Base-by-base conservation (phyloP, 1,140 invertebrate species). In the Steinernema feltiae region DNA sequence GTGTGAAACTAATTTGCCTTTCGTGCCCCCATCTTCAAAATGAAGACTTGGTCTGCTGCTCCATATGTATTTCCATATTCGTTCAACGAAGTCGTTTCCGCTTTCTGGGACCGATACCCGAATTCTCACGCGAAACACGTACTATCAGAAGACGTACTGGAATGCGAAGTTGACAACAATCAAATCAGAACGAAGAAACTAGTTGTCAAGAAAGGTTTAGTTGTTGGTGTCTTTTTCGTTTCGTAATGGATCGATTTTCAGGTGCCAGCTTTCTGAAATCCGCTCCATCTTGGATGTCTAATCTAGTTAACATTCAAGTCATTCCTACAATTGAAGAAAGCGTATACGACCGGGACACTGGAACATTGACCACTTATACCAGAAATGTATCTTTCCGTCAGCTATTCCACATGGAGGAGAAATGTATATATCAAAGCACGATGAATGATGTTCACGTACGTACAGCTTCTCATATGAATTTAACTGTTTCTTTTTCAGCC, bases 51-150 rank as follows among this genome's bases (percentile, higher is more conserved):
- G 78, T 31, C 79, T n/a, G 48, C 78, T 63, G 71, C 75, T n/a
- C 31, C 53, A 7, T 27, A 72, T 29, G 32, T 70, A 0, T 80
- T 80, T 35, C 79, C 77, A 15, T 80, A 79, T 72, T 76, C 78
- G n/a, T 80, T 83, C 69, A 75, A 83, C 46, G 81, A 83, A 24
- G 71, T 80, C 0, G 70, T 63, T 0, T 15, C 71, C 15, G 77
- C 75, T 27, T 81, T 81, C 71, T 82, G 76, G 32, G 73, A 80
- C 69, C 71, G 82, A 31, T 85, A 86, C 70, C 84, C 85, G 31
- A 85, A 85, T 74, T 80, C 83, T 0, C 81, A 84, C 72, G 83
- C 84, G 2, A 85, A 85, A 46, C 84, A 85, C 72, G 81, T 86
- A 3, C 32, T 85, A 1, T 82, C 82, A 17, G 84, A 85, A 72